Percentiles rank a stretch among this genome's conserved stretches.
Conservation (phyloP, 2,888 invertebrate species). For the Oeneis ivallda region DNA sequence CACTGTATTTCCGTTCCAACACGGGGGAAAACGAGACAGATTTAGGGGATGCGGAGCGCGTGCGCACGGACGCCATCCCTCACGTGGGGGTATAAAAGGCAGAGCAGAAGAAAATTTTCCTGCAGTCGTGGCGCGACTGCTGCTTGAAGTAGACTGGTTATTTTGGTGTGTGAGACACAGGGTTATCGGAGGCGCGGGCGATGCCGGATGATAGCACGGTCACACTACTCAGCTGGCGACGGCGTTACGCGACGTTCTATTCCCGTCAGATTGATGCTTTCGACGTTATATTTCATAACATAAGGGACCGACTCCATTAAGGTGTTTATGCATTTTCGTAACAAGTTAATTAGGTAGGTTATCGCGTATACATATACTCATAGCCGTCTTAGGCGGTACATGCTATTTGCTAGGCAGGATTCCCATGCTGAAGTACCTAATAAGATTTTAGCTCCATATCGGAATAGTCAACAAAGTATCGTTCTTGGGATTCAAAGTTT, state of each 20-base stretch:
- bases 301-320: conserved; percentile 69
- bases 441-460: not conserved
- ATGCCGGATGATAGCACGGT: conserved; percentile 74
- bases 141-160: conserved; percentile 75
- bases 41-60: conserved; percentile 85
- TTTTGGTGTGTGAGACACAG: conserved; percentile 64
- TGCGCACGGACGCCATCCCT: conserved; percentile 83
- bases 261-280: conserved; percentile 80
- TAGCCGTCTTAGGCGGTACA: not conserved
- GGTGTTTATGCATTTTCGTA: conserved; percentile 33
- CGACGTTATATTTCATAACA: conserved; percentile 73
- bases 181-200: conserved; percentile 74
- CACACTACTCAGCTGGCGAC: conserved; percentile 72
- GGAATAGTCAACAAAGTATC: not conserved
- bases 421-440: not conserved
- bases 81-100: conserved; percentile 68
- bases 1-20: conserved; percentile 81
- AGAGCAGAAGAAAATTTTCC: conserved; percentile 52
- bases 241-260: conserved; percentile 73
- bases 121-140: conserved; percentile 76
- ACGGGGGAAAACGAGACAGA: conserved; percentile 84
- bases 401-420: not conserved
- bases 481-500: not conserved
- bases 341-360: conserved; percentile 5
- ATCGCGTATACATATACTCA: not conserved